Base-by-base conservation (phyloP, 2,113 vertebrate species). In the human region DNA sequence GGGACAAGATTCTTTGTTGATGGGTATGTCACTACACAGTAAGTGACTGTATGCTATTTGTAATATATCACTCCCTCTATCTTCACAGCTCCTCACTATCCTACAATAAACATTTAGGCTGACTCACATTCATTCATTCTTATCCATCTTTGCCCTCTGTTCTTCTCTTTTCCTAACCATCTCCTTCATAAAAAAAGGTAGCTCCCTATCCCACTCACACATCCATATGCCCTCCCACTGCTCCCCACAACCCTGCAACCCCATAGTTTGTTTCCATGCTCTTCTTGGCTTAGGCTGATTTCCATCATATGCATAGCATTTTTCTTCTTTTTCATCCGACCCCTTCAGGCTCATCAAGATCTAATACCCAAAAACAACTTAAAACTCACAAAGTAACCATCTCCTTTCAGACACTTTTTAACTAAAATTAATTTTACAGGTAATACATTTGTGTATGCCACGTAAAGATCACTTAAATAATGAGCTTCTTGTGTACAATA, bases 371-470 rank as follows among this genome's bases (percentile, higher is more conserved):
- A 59, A 43, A 35, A 27, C 55, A 83, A 90, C 6, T 66, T 93
- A 32, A 18, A 93, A 92, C 12, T 94, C 32, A 55, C 4, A 81
- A 40, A 89, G 57, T 43, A 92, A 4, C 59, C 32, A n/a, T 14
- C 72, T 48, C 35, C 64, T 94, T 90, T 45, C 50, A 81, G 48
- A 30, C 12, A 76, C 20, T 61, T 40, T 94, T 68, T 72, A 86
- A 73, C 73, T 82, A 83, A 95, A 80, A 92, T 70, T 68, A 87
- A 88, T 68, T 72, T 91, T 78, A 82, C 20, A 78, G 25, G 18
- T 79, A 96, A 59, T 6, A 96, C 35, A 90, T 75, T 12, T 79
- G 18, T 50, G 10, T 6, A 68, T 52, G 25, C n/a, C 40, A 88
- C 35, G 7, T 45, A 61, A 88, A 93, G 30, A 14, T 96, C 73